Conservation (phyloP, 2,113 vertebrate species). For the Xiphorhynchus elegans region DNA sequence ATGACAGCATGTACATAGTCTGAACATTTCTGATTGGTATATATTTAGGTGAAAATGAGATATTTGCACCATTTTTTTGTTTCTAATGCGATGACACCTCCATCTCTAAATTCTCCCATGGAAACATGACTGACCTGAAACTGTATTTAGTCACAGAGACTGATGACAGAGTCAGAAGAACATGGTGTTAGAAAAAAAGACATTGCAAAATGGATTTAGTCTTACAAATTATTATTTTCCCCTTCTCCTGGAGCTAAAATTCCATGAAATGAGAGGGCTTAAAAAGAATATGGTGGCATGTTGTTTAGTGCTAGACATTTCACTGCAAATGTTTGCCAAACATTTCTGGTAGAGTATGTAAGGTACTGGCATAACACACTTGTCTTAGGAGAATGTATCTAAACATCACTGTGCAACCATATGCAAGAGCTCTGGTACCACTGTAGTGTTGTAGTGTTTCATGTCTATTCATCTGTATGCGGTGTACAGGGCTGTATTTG, state of each 20-base stretch:
- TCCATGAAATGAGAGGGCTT: neutral
- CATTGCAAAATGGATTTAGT: neutral
- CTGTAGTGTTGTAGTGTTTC: neutral
- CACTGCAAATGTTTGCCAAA: neutral
- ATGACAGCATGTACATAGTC: neutral
- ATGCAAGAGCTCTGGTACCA: neutral
- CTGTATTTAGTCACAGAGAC: neutral
- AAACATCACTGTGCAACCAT: neutral
- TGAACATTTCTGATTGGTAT: neutral
- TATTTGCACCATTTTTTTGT: neutral
- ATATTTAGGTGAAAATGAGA: neutral
- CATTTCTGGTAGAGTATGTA: neutral
- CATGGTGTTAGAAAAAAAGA: neutral
- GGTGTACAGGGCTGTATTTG: neutral
- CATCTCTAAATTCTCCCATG: neutral
- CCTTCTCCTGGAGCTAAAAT: neutral
- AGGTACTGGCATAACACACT: neutral
- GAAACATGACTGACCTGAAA: neutral
- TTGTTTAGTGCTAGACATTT: neutral
- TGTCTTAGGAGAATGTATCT: neutral
- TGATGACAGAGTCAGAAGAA: neutral
- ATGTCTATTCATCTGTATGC: neutral
- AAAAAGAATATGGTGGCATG: neutral
- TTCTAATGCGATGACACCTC: neutral
- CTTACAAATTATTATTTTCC: neutral